phyloP scores from a whole-genome alignment of 1,140 invertebrate genomes.

The Conus ventricosus region DNA sequence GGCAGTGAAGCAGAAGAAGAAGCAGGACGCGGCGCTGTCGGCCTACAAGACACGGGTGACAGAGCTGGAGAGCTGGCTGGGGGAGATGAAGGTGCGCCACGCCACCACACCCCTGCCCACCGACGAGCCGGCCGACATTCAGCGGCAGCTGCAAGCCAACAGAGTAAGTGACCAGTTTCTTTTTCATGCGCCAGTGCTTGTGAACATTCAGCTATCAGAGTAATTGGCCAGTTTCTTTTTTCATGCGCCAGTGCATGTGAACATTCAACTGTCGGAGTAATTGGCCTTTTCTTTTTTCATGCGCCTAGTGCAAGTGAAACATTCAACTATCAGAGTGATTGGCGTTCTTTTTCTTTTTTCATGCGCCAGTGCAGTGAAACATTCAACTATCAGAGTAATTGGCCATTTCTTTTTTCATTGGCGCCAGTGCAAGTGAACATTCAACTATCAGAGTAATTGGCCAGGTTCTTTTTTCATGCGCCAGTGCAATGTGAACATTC shows the following conservation, averaged over 20 bases:
- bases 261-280: too few relatives aligned
- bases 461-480: background rate
- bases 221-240: background rate
- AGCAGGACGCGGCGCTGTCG: constrained; percentile 54
- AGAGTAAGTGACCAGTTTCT: constrained; percentile 46
- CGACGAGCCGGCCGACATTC: constrained; percentile 53
- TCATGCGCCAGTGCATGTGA: constrained; percentile 10
- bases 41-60: constrained; percentile 60
- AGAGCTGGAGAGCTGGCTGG: constrained; percentile 63
- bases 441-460: constrained; percentile 58
- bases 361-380: background rate
- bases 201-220: background rate
- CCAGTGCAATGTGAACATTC: background rate
- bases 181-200: constrained; percentile 1
- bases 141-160: constrained; percentile 59
- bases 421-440: too few relatives aligned
- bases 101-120: constrained; percentile 50
- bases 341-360: background rate
- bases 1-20: constrained; percentile 57
- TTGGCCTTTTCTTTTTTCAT: background rate
- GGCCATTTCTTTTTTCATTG: background rate
- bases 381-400: too few relatives aligned
- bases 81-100: constrained; percentile 59
- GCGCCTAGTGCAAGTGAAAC: too few relatives aligned
- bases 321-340: too few relatives aligned